phyloP scores from a whole-genome alignment of 2,888 invertebrate genomes.

The Meiosimyza platycephala region DNA sequence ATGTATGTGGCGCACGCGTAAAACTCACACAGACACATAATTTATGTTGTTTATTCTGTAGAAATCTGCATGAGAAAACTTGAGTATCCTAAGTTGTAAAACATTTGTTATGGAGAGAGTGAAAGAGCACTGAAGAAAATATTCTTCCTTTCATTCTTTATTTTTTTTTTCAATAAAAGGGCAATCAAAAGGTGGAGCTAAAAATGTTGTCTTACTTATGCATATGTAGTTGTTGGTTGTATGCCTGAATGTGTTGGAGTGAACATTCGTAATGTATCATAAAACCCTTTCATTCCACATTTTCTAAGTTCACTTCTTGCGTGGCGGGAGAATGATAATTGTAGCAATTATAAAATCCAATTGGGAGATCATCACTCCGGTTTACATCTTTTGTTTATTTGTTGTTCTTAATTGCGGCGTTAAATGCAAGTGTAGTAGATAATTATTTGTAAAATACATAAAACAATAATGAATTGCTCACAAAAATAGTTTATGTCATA shows the following conservation, averaged over 20 bases:
- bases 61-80: too few relatives aligned
- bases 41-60: too few relatives aligned
- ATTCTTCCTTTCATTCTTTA: too few relatives aligned
- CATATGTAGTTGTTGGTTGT: neutral
- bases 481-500: neutral
- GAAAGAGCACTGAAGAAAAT: too few relatives aligned
- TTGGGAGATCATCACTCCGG: slow-evolving; percentile 62
- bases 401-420: too few relatives aligned
- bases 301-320: neutral
- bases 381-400: neutral
- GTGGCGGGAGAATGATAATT: slow-evolving; percentile 65
- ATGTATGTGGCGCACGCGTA: neutral
- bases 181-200: too few relatives aligned
- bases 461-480: neutral
- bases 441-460: neutral
- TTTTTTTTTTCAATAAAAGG: too few relatives aligned
- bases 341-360: slow-evolving; percentile 68
- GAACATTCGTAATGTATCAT: slow-evolving; percentile 14
- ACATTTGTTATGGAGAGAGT: too few relatives aligned
- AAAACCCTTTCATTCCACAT: neutral
- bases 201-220: neutral
- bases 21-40: neutral
- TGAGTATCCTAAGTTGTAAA: too few relatives aligned
- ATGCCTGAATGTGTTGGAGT: neutral
- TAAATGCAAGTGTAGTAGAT: too few relatives aligned